Conservation (phyloP, 2,888 invertebrate species). For the Anodontia alba region DNA sequence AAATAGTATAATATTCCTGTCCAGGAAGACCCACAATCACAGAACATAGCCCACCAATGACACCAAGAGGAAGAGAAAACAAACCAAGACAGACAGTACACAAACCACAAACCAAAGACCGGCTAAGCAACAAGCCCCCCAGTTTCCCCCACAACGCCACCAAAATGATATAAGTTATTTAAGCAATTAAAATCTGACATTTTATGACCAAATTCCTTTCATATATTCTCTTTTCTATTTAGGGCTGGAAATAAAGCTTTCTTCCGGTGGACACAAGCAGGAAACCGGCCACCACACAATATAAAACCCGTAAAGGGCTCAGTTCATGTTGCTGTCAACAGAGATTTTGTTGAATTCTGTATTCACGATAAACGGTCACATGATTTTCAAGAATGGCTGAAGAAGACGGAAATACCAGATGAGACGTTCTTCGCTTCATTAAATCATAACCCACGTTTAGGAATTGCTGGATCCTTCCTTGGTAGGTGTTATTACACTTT, state of each 20-base stretch:
- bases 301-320: constrained; percentile 72
- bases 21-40: too few species aligned
- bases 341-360: constrained; percentile 73
- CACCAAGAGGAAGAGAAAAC: too few species aligned
- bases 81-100: too few species aligned
- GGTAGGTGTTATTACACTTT: constrained; percentile 64
- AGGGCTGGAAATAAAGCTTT: constrained; percentile 42
- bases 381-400: constrained; percentile 74
- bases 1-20: too few species aligned
- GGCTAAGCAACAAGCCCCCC: too few species aligned
- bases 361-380: constrained; percentile 59
- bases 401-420: constrained; percentile 71
- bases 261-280: constrained; percentile 46
- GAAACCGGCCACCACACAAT: constrained; percentile 46
- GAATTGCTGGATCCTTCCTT: constrained; percentile 72
- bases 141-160: too few species aligned
- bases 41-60: too few species aligned
- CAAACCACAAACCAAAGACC: too few species aligned
- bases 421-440: constrained; percentile 77
- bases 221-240: too few species aligned
- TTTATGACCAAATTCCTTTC: too few species aligned
- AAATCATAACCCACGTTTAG: constrained; percentile 74
- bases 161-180: too few species aligned
- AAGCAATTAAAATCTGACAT: too few species aligned
- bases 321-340: constrained; percentile 71